A percentile compares a stretch with the other conserved stretches of the same genome.
These are phyloP conservation scores for Sialia sialis DNA, from an alignment of 2,113 vertebrate species.

Conservation along the genomic window DNA sequence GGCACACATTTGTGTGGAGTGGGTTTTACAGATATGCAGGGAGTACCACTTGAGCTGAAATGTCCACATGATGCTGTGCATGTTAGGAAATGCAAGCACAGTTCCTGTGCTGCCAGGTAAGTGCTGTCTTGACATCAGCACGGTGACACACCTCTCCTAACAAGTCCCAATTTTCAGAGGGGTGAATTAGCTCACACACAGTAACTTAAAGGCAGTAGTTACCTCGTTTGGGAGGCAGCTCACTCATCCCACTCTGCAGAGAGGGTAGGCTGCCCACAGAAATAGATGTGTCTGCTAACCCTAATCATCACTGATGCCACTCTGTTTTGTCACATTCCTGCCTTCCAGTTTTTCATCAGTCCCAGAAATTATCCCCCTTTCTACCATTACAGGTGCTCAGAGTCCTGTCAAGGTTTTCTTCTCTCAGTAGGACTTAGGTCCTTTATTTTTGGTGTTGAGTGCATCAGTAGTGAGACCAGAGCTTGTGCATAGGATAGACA, in stretches of 20 bases:
- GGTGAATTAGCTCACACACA: neutral
- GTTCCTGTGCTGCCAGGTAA: neutral
- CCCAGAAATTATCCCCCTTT: neutral
- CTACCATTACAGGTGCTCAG: neutral
- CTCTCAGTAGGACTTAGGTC: neutral
- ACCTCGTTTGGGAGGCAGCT: neutral
- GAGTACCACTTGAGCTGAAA: neutral
- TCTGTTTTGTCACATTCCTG: rapidly evolving
- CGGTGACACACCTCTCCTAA: constrained; percentile 2
- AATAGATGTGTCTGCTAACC: neutral
- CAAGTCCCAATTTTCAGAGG: neutral
- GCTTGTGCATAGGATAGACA: neutral
- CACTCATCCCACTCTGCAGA: neutral
- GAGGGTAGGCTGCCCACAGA: neutral
- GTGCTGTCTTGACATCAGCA: neutral
- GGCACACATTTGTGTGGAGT: neutral
- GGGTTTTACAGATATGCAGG: neutral
- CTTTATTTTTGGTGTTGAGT: neutral
- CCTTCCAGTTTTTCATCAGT: neutral
- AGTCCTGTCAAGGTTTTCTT: neutral
- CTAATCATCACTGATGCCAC: neutral
- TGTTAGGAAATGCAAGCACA: neutral
- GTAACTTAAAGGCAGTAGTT: neutral
- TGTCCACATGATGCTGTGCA: neutral
- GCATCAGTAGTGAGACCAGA: neutral